Percentiles rank a stretch among this genome's conserved stretches.
phyloP scores from a whole-genome alignment of 1,140 invertebrate species.

The Lysiphlebus fabarum region DNA sequence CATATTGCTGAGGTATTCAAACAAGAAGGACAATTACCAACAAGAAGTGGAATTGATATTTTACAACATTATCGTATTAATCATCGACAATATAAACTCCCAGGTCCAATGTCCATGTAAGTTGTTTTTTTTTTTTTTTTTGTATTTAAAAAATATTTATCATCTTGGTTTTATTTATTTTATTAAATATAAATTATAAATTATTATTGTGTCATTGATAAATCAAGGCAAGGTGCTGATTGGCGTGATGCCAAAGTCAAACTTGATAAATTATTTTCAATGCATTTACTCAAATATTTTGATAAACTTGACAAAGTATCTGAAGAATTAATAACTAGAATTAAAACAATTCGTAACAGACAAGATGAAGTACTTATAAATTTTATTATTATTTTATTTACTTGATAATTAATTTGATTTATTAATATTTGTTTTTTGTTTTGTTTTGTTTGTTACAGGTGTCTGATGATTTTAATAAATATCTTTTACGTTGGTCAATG shows the following conservation, averaged over 20 bases:
- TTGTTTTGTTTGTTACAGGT: conserved; percentile 39
- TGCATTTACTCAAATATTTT: conserved; percentile 44
- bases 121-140: no score
- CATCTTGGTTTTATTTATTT: not conserved
- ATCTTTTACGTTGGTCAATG: conserved; percentile 65
- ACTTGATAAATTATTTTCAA: conserved; percentile 52
- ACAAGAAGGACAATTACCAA: conserved; percentile 58
- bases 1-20: conserved; percentile 61
- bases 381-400: no score
- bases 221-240: conserved; percentile 53
- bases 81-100: conserved; percentile 55
- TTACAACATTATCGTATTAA: conserved; percentile 61
- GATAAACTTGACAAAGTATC: conserved; percentile 48
- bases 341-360: conserved; percentile 55
- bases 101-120: conserved; percentile 60
- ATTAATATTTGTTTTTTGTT: not conserved
- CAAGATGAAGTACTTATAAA: conserved; percentile 56
- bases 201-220: no score
- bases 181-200: conserved; percentile 8
- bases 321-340: conserved; percentile 50
- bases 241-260: conserved; percentile 58
- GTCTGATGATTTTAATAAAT: conserved; percentile 57
- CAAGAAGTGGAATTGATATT: conserved; percentile 61
- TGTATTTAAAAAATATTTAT: no score
- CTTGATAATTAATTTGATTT: not conserved